These are phyloP conservation scores for Mobula hypostoma DNA, from an alignment of 2,113 vertebrate species.

Conservation along the genomic window DNA sequence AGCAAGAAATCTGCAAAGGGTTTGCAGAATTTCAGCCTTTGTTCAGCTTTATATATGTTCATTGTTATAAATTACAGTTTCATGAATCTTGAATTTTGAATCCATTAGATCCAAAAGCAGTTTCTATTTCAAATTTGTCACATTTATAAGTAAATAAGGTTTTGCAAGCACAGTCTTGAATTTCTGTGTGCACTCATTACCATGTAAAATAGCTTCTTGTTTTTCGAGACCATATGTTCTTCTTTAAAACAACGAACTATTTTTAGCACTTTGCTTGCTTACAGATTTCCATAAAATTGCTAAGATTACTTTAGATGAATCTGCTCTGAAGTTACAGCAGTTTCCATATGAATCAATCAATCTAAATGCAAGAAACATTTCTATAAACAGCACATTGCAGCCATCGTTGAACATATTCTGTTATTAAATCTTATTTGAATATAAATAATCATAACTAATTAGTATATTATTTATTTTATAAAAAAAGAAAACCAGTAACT, in stretches of 20 bases:
- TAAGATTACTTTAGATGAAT: constrained; percentile 62
- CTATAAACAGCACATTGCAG: constrained; percentile 37
- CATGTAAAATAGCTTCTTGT: constrained; percentile 46
- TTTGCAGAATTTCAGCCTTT: not conserved
- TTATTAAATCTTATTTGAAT: not conserved
- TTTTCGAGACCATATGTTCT: constrained; percentile 61
- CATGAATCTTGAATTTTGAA: not conserved
- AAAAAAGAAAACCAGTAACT: not conserved
- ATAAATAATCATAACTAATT: not conserved
- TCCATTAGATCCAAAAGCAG: not conserved
- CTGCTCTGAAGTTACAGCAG: constrained; percentile 46
- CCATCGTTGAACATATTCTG: constrained; percentile 27
- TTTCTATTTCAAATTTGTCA: not conserved
- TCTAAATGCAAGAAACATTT: constrained; percentile 36
- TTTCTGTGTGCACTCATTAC: constrained; percentile 43
- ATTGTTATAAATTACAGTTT: too few species aligned
- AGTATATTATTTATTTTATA: not conserved
- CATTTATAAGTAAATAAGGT: not conserved
- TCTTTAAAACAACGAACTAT: constrained; percentile 65
- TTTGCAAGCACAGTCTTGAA: constrained; percentile 41
- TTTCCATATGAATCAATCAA: constrained; percentile 42
- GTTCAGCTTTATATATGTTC: not conserved
- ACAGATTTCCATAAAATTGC: constrained; percentile 55
- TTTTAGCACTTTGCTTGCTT: constrained; percentile 61
- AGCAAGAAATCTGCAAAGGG: not conserved